Percentiles rank a stretch among this genome's conserved stretches.
phyloP scores from a whole-genome alignment of 2,888 invertebrate genomes.

The Scaptomyza cyrtandrae region DNA sequence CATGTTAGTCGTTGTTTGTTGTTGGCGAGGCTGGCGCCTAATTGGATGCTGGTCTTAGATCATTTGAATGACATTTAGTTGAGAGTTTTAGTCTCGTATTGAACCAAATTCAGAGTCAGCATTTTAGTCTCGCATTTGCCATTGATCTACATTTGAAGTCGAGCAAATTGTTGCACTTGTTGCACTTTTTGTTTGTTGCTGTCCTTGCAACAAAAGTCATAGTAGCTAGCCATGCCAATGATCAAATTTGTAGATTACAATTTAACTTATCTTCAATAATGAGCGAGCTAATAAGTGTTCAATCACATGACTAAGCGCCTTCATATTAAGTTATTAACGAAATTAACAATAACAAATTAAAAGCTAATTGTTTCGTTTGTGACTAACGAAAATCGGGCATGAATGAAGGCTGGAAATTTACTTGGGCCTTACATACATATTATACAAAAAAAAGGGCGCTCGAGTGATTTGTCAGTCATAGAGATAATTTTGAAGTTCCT shows the following conservation, averaged over 20 bases:
- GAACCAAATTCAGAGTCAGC: slow-evolving; percentile 71
- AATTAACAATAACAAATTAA: slow-evolving; percentile 22
- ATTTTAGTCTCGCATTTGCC: slow-evolving; percentile 58
- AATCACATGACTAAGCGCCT: slow-evolving; percentile 15
- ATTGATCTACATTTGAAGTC: slow-evolving; percentile 74
- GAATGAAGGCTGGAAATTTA: not conserved
- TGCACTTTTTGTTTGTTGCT: slow-evolving; percentile 54
- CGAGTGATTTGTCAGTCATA: not conserved
- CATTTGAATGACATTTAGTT: slow-evolving; percentile 69
- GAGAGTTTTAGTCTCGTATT: slow-evolving; percentile 52
- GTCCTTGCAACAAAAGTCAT: slow-evolving; percentile 66
- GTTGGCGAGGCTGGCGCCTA: slow-evolving; percentile 64
- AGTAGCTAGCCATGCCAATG: slow-evolving; percentile 32
- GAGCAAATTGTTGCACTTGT: slow-evolving; percentile 37
- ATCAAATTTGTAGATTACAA: slow-evolving; percentile 53
- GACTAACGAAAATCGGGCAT: slow-evolving; percentile 18
- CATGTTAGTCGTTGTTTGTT: slow-evolving; percentile 10
- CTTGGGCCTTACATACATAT: too few relatives aligned
- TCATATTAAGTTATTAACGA: slow-evolving; percentile 48
- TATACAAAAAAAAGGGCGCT: slow-evolving; percentile 25
- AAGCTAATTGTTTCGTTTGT: slow-evolving; percentile 19
- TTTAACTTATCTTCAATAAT: slow-evolving; percentile 54
- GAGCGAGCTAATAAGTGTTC: slow-evolving; percentile 59
- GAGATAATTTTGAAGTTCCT: slow-evolving; percentile 13
- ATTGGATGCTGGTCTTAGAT: slow-evolving; percentile 61